Evolutionary conservation across 2,888 invertebrate species (phyloP), one percentile per base, ranked within the genome.

Genomic region (Ophion slaviceki): DNA sequence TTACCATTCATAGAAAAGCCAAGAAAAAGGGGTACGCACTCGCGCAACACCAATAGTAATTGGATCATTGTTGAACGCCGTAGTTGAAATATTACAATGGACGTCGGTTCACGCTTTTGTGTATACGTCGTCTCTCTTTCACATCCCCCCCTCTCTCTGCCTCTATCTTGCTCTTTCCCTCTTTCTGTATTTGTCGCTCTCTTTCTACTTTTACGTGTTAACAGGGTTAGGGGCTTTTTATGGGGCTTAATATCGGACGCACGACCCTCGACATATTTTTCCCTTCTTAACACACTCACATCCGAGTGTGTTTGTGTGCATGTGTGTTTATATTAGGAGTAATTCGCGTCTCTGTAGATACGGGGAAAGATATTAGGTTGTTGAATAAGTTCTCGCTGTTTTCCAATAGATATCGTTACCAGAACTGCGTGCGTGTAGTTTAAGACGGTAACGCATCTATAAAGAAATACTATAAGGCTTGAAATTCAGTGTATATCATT

Each of bases 31-130:
- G 77, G 67, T 45, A 20, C 17, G 67, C 75, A 78, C 74, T 71
- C 80, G 67, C 10, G 76, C 86, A 80, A 86, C 83, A 86, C 83
- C 80, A 83, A 67, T 75, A 68, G 83, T 88, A 88, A 88, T 88
- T 88, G 86, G 88, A 86, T 88, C 85, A 85, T 88, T 88, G 87
- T 81, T 88, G 75, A 80, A 78, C 67, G 77, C 64, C 70, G 72
- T 47, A 75, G 78, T 64, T 59, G 72, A 81, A 75, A 75, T 61
- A 57, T 57, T 61, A 85, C 82, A 85, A 85, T 84, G 77, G 78
- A 68, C 85, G 77, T 86, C 74, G 80, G 82, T 77, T 68, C 53
- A 28, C 78, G 83, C 85, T 85, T 85, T 86, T 86, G 84, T 87
- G 62, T 61, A 61, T 61, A 28, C 57, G 1, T 11, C 57, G 45